Percentiles rank a stretch among this genome's conserved stretches.
Conservation (phyloP, 1,140 invertebrate species). For the Pseudomyrmex cubaensis region DNA sequence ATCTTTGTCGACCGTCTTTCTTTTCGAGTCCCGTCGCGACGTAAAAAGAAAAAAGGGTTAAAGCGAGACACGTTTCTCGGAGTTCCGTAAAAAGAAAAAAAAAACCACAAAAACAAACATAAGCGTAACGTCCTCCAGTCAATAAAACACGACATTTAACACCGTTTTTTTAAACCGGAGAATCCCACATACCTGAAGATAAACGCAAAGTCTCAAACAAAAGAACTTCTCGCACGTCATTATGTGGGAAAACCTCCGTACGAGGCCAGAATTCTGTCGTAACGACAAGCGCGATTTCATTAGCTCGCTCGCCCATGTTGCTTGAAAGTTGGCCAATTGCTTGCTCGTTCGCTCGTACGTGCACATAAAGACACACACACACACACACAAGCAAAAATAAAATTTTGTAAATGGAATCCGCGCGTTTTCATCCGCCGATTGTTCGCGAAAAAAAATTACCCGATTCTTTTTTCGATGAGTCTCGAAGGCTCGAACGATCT, state of each 20-base stretch:
- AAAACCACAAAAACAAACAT: too few species aligned
- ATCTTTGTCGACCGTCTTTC: too few species aligned
- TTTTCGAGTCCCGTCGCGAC: too few species aligned
- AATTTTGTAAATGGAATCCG: not conserved
- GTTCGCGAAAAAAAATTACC: too few species aligned
- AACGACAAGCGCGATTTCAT: slow-evolving; percentile 26
- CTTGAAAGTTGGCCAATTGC: slow-evolving; percentile 17
- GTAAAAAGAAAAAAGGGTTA: too few species aligned
- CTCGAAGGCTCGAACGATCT: too few species aligned
- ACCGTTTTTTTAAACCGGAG: not conserved
- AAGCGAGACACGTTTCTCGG: too few species aligned
- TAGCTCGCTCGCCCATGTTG: slow-evolving; percentile 12
- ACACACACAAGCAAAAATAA: not conserved
- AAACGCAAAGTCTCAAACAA: not conserved
- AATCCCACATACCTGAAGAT: not conserved
- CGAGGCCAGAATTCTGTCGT: slow-evolving; percentile 12
- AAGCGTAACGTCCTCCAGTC: too few species aligned
- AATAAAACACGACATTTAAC: not conserved
- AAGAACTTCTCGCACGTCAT: not conserved
- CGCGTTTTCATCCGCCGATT: too few species aligned
- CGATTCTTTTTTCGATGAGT: too few species aligned
- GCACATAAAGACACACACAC: not conserved
- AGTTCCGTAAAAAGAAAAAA: too few species aligned
- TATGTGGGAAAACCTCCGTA: not conserved
- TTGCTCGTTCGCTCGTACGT: not conserved